phyloP scores from a whole-genome alignment of 2,888 invertebrate species.

The Agrochola macilenta region DNA sequence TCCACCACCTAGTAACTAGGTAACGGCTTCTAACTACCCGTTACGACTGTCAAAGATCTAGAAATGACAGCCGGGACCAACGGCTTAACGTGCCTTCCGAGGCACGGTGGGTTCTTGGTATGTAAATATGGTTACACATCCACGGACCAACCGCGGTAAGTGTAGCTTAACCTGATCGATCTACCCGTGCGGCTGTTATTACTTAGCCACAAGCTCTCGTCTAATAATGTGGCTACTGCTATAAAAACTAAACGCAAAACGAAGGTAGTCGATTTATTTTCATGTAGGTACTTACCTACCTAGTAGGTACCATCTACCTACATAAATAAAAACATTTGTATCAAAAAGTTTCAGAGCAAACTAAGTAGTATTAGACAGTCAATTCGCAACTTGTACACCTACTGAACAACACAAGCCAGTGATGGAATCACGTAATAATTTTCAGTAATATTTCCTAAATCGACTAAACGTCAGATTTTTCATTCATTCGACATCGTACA shows the following conservation, averaged over 20 bases:
- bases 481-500: background rate
- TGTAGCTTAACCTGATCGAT: too few species aligned
- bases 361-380: background rate
- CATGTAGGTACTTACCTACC: background rate
- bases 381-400: background rate
- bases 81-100: too few species aligned
- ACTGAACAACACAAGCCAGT: background rate
- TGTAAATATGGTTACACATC: too few species aligned
- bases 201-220: too few species aligned
- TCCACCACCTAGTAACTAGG: too few species aligned
- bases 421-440: background rate
- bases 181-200: too few species aligned
- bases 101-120: too few species aligned
- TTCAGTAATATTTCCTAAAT: conserved; percentile 4
- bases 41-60: too few species aligned
- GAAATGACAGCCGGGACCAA: too few species aligned
- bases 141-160: too few species aligned
- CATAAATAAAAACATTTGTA: background rate
- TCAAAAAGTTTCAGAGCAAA: background rate
- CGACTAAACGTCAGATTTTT: conserved; percentile 3
- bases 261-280: background rate
- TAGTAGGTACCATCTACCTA: background rate
- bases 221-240: background rate
- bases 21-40: too few species aligned
- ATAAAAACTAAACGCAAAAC: too few species aligned